Percentiles rank a stretch among this genome's conserved stretches.
phyloP scores from a whole-genome alignment of 2,888 invertebrate species.

The Lamellibrachia satsuma region DNA sequence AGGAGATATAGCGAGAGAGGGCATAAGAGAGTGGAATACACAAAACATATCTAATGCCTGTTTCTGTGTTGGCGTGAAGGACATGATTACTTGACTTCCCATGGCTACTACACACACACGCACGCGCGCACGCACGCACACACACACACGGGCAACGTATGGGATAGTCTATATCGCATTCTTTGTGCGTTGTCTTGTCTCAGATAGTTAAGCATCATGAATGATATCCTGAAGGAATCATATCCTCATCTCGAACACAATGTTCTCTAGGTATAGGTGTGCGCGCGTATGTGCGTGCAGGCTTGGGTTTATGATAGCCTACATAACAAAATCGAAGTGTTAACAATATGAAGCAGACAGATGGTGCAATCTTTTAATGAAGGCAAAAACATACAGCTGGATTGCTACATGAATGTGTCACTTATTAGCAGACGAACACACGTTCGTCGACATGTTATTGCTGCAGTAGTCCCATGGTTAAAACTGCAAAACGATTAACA shows the following conservation, averaged over 20 bases:
- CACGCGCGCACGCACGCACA: no score
- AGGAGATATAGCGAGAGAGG: no score
- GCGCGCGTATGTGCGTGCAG: background rate
- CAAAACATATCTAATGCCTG: no score
- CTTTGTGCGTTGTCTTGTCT: background rate
- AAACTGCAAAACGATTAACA: background rate
- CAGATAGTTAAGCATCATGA: background rate
- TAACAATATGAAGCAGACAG: background rate
- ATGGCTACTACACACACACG: no score
- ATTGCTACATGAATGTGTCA: background rate
- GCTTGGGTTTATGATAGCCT: background rate
- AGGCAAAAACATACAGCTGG: no score
- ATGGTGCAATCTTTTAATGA: background rate
- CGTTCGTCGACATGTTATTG: background rate
- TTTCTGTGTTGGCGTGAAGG: no score
- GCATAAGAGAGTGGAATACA: no score
- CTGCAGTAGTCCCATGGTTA: background rate
- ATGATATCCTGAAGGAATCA: background rate
- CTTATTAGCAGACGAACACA: background rate
- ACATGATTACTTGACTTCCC: no score
- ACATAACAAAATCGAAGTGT: background rate
- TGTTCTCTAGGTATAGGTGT: background rate
- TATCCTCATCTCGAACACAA: background rate
- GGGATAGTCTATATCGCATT: background rate
- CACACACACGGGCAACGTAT: no score